Conservation (phyloP, 1,140 invertebrate genomes). For the Procambarus clarkii region DNA sequence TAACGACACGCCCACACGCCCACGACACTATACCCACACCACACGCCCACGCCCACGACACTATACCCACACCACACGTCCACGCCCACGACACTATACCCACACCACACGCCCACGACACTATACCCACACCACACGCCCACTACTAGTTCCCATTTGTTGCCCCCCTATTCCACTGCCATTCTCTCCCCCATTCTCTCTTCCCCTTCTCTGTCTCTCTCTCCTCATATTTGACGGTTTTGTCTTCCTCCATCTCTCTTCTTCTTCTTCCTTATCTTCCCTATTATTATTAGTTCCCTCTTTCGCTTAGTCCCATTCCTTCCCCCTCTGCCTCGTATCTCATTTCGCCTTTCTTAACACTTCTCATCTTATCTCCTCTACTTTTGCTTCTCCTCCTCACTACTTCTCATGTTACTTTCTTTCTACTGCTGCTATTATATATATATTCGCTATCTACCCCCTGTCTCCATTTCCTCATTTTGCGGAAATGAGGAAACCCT, state of each 20-base stretch:
- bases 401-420: neutral
- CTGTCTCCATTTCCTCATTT: too few relatives aligned
- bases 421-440: too few relatives aligned
- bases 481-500: too few relatives aligned
- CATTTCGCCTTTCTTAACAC: neutral
- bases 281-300: too few relatives aligned
- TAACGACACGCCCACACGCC: neutral
- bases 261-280: neutral
- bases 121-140: too few relatives aligned
- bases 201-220: neutral
- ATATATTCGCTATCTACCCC: too few relatives aligned
- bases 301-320: neutral
- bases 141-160: too few relatives aligned
- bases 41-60: too few relatives aligned
- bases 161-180: neutral
- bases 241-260: neutral
- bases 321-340: neutral
- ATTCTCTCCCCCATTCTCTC: neutral
- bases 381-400: neutral
- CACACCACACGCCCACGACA: too few relatives aligned
- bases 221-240: neutral
- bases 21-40: too few relatives aligned
- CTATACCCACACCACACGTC: too few relatives aligned
- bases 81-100: too few relatives aligned
- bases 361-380: slow-evolving; percentile 3